phyloP scores from a whole-genome alignment of 2,888 invertebrate genomes.

The Megastigmus dorsalis region DNA sequence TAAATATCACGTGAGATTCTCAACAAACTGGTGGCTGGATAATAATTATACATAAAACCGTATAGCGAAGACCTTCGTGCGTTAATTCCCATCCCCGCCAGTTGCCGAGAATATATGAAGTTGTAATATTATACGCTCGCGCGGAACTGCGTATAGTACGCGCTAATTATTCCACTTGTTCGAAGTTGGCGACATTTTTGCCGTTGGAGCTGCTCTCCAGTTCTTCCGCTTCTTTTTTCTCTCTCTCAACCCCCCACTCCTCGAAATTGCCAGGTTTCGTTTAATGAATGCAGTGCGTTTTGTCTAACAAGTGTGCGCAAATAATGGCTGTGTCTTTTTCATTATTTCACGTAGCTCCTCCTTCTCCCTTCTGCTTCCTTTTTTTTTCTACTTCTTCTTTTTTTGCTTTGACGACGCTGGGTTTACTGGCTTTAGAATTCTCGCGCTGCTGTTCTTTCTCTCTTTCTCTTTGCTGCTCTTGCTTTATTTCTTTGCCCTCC shows the following conservation, averaged over 20 bases:
- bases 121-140: too few relatives aligned
- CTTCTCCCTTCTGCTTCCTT: background rate
- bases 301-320: background rate
- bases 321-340: background rate
- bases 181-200: background rate
- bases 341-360: background rate
- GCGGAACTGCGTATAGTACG: too few relatives aligned
- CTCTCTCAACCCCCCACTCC: background rate
- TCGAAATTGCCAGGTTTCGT: background rate
- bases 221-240: background rate
- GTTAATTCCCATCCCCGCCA: too few relatives aligned
- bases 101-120: too few relatives aligned
- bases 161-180: conserved; percentile 19
- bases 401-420: background rate
- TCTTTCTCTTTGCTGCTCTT: background rate
- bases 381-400: background rate
- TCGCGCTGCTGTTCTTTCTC: background rate
- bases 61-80: too few relatives aligned
- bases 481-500: too few relatives aligned
- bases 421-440: background rate
- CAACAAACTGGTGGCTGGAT: too few relatives aligned
- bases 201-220: too few relatives aligned
- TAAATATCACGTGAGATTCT: too few relatives aligned
- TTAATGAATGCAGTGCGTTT: background rate
- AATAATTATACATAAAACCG: too few relatives aligned